A percentile compares a stretch with the other conserved stretches of the same genome.
Evolutionary conservation across 2,797 vertebrate genomes (phyloP).

Genomic region (Aeoliscus strigatus): DNA sequence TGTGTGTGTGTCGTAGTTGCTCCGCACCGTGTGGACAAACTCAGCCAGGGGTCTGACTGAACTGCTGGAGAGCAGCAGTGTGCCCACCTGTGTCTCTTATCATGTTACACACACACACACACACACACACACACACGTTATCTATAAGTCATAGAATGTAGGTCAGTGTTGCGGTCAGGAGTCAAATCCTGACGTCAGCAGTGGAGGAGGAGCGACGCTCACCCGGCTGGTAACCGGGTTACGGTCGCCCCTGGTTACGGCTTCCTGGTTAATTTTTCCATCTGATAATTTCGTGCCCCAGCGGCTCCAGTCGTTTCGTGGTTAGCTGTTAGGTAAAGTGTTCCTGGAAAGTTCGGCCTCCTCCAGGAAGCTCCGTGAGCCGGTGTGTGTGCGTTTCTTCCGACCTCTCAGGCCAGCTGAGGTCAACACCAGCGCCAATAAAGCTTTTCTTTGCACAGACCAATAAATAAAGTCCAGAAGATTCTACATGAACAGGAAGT

Average conservation of each 20-base stretch:
- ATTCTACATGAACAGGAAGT: no score
- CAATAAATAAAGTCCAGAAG: no score
- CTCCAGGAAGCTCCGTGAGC: no score
- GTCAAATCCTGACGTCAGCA: constrained; percentile 4
- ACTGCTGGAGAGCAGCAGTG: constrained; percentile 17
- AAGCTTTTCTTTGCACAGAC: no score
- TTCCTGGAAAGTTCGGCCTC: no score
- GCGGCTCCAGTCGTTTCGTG: no score
- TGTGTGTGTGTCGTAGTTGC: constrained; percentile 4
- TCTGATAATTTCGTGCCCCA: no score
- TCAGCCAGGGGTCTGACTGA: constrained; percentile 15
- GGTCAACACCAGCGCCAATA: no score
- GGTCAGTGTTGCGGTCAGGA: constrained; percentile 49
- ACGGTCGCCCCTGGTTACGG: constrained; percentile 6
- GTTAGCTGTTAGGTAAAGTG: no score
- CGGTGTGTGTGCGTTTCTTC: no score
- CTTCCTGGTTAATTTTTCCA: neutral
- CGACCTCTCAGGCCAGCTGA: no score
- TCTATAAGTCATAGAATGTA: constrained; percentile 48
- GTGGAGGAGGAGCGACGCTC: neutral
- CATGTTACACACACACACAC: constrained; percentile 26
- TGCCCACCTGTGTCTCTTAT: constrained; percentile 42
- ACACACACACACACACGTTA: constrained; percentile 8
- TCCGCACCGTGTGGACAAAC: no score
- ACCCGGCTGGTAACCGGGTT: constrained; percentile 27